Evolutionary conservation across 2,797 vertebrate species (phyloP).

Genomic region (Furcifer pardalis): DNA sequence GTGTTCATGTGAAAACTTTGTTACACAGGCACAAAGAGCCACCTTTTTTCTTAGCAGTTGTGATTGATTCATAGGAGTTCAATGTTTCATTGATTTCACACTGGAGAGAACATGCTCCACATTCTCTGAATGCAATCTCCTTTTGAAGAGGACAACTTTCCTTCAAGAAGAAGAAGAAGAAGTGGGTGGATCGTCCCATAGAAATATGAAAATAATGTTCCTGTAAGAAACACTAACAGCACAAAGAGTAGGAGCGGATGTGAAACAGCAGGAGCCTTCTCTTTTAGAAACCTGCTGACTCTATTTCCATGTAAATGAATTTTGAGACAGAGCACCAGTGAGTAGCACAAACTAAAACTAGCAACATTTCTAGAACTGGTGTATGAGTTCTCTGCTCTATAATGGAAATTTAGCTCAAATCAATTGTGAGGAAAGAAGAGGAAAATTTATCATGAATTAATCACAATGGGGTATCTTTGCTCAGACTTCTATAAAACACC

Average conservation of each 20-base stretch:
- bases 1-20: not conserved
- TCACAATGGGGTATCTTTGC: conserved; percentile 64
- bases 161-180: not conserved
- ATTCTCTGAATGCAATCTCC: not conserved
- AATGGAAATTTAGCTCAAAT: conserved; percentile 2
- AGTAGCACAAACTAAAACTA: not conserved
- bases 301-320: not conserved
- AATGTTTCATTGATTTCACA: not conserved
- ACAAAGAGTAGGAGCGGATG: not conserved
- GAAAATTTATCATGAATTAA: conserved; percentile 66
- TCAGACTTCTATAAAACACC: conserved; percentile 64
- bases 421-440: conserved; percentile 26
- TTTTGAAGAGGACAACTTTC: not conserved
- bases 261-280: too few species aligned
- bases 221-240: not conserved
- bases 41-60: not conserved
- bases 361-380: not conserved
- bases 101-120: not conserved
- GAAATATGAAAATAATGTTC: not conserved
- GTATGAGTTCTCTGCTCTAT: not conserved
- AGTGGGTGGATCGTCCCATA: accelerated
- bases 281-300: not conserved
- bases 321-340: accelerated
- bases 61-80: not conserved
- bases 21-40: not conserved